Conservation (phyloP, 2,888 invertebrate species). For the Mesopsocus fuscifrons region DNA sequence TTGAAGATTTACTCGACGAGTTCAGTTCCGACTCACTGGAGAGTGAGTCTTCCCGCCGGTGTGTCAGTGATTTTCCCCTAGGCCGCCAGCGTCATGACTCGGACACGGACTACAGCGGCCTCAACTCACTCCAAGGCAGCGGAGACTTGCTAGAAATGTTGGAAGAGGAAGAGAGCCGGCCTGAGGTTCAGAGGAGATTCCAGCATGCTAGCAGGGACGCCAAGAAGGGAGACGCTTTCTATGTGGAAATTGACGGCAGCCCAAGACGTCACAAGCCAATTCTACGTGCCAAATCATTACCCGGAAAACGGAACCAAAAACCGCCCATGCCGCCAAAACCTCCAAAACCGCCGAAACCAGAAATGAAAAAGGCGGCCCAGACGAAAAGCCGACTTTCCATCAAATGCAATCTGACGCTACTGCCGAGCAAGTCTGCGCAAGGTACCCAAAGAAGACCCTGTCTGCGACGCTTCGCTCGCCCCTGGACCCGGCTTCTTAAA, state of each 20-base stretch:
- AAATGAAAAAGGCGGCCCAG: slow-evolving; percentile 1
- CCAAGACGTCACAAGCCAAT: slow-evolving; percentile 2
- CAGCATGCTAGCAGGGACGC: slow-evolving; percentile 12
- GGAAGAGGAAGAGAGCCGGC: slow-evolving; percentile 26
- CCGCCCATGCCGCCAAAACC: slow-evolving; percentile 30
- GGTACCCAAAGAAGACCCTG: too few species aligned
- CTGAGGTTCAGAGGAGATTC: slow-evolving; percentile 13
- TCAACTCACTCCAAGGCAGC: slow-evolving; percentile 19
- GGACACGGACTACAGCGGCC: slow-evolving; percentile 14
- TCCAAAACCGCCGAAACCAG: slow-evolving; percentile 44
- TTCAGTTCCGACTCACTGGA: slow-evolving; percentile 66
- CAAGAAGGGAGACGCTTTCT: slow-evolving; percentile 3
- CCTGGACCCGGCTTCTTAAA: too few species aligned
- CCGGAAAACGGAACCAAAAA: background rate
- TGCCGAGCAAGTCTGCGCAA: slow-evolving; percentile 2
- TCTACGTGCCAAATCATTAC: slow-evolving; percentile 5
- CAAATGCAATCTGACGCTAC: background rate
- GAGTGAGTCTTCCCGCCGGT: slow-evolving; percentile 36
- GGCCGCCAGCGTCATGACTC: slow-evolving; percentile 12
- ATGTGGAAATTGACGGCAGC: slow-evolving; percentile 1
- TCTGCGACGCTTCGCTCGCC: too few species aligned
- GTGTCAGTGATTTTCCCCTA: slow-evolving; percentile 54
- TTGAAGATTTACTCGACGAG: slow-evolving; percentile 19
- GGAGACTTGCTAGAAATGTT: slow-evolving; percentile 22
- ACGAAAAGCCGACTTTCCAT: slow-evolving; percentile 2